Evolutionary conservation across 2,888 invertebrate species (phyloP).

Genomic region (Dryocosmus kuriphilus): DNA sequence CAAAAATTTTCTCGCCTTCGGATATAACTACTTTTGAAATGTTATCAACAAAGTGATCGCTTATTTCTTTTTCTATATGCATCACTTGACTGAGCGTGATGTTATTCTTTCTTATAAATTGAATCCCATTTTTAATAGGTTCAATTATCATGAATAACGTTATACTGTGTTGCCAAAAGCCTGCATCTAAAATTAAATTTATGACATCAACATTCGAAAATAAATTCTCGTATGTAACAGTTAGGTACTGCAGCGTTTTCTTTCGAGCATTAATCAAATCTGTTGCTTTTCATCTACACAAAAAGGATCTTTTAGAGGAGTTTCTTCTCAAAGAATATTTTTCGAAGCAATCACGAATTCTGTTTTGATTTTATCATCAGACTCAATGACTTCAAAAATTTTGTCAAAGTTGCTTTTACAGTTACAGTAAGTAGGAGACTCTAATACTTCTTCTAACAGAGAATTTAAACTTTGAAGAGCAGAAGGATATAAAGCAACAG

Average conservation of each 20-base stretch:
- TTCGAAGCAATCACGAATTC: background rate
- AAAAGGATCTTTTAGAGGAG: background rate
- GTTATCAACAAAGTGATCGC: background rate
- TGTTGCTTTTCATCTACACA: background rate
- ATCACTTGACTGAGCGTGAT: too few species aligned
- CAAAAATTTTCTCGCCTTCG: background rate
- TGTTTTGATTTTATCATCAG: background rate
- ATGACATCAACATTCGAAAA: background rate
- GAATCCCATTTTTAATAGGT: background rate
- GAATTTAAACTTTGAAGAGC: background rate
- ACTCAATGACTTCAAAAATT: background rate
- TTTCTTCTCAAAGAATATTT: background rate
- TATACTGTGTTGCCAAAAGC: constrained; percentile 11
- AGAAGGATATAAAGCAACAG: background rate
- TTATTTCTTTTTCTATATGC: too few species aligned
- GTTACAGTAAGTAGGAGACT: background rate
- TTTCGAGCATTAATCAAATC: background rate
- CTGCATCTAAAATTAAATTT: background rate
- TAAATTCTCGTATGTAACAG: background rate
- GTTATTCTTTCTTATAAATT: background rate
- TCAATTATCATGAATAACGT: background rate
- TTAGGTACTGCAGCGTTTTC: background rate
- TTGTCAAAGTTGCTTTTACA: background rate
- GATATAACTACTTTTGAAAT: background rate
- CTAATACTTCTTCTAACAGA: background rate